Evolutionary conservation across 2,797 vertebrate genomes (phyloP).

Genomic region (Poeciliopsis gracilis): DNA sequence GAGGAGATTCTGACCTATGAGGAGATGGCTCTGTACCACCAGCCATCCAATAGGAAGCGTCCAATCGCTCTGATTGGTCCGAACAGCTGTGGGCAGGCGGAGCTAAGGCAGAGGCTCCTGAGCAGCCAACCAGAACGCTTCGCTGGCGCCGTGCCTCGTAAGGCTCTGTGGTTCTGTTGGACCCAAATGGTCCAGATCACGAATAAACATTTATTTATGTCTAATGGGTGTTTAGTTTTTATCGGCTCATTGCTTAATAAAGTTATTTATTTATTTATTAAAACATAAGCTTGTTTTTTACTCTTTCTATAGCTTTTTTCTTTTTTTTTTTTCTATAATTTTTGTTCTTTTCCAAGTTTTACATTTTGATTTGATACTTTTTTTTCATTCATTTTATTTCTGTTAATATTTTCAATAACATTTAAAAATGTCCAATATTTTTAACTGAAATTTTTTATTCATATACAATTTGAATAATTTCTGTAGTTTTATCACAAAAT

Average conservation of each 20-base stretch:
- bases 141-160: conserved; percentile 91
- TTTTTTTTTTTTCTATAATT: too few relatives aligned
- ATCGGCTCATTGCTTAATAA: background rate
- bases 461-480: background rate
- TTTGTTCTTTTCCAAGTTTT: background rate
- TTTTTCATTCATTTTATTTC: too few relatives aligned
- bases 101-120: conserved; percentile 90
- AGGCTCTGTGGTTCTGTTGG: conserved; percentile 54
- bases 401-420: too few relatives aligned
- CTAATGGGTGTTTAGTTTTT: background rate
- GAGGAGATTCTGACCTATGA: conserved; percentile 97
- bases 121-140: conserved; percentile 90
- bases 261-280: background rate
- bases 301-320: too few relatives aligned
- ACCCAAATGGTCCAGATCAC: background rate
- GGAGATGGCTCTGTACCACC: conserved; percentile 98
- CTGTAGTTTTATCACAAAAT: background rate
- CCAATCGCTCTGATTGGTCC: conserved; percentile 95
- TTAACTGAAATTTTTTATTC: too few relatives aligned
- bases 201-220: background rate
- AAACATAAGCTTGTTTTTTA: background rate
- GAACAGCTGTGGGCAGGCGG: conserved; percentile 90
- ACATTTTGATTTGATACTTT: background rate
- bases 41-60: conserved; percentile 94
- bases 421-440: too few relatives aligned